Conservation (phyloP, 37 sponge, comb jelly and placozoan species). For the Mnemiopsis leidyi region DNA sequence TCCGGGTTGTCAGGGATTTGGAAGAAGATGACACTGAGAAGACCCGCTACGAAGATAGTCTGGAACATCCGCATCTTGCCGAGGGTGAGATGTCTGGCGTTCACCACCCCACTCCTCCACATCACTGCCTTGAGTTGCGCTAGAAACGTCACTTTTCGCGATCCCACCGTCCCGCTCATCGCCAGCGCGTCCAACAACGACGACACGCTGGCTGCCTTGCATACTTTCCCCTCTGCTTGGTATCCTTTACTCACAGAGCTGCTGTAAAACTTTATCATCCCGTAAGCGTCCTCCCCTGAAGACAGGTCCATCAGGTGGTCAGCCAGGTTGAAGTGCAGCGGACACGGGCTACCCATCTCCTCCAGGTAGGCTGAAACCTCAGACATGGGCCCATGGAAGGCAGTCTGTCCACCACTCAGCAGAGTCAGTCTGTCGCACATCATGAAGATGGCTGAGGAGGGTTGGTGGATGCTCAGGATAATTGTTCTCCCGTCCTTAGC, state of each 20-base stretch:
- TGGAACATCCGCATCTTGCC: constrained; percentile 45
- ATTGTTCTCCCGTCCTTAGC: constrained; percentile 39
- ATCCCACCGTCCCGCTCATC: neutral
- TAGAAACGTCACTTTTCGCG: neutral
- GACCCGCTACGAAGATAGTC: constrained; percentile 2
- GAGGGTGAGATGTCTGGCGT: neutral
- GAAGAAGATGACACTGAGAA: constrained; percentile 50
- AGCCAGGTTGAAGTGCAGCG: constrained; percentile 41
- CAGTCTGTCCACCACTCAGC: constrained; percentile 5
- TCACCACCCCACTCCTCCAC: constrained; percentile 46
- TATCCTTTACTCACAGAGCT: neutral
- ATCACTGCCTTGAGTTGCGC: constrained; percentile 11
- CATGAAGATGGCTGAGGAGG: constrained; percentile 40
- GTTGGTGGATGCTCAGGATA: constrained; percentile 51
- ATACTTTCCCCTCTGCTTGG: neutral
- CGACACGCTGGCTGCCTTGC: neutral
- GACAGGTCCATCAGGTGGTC: constrained; percentile 64
- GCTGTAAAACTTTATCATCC: neutral
- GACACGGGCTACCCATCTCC: neutral
- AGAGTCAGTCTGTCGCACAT: constrained; percentile 56
- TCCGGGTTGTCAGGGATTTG: constrained; percentile 43
- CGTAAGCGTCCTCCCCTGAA: neutral
- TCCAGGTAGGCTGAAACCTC: neutral
- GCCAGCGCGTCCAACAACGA: constrained; percentile 53
- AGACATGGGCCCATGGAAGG: neutral